Evolutionary conservation across 1,140 invertebrate genomes (phyloP), one percentile per base, ranked within the genome.

Genomic region (Rhopalosiphum maidis): DNA sequence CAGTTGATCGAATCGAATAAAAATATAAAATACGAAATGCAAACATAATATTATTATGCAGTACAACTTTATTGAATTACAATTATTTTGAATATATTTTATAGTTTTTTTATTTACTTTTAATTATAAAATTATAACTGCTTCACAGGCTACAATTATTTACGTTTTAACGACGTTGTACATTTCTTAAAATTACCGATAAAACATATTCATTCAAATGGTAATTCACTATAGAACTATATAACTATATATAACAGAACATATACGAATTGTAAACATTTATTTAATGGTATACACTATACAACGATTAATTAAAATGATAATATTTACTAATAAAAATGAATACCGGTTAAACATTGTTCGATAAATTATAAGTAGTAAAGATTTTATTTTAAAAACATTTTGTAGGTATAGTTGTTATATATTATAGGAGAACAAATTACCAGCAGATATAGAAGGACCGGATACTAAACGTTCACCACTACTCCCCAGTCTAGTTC

Each of bases 201-300:
- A 77, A 77, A 77, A 77, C 60, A 77, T 77, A 77, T 77, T 77
- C 60, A 77, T 77, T 35, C 60, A 77, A 77, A 77, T 77, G 60
- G n/a, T 77, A n/a, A 77, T 77, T 77, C 60, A n/a, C 30, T 5
- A n/a, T 77, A 35, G 4, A n/a, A 77, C 30, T n/a, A n/a, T 77
- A 77, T 77, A 68, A 6, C 30, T n/a, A 77, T 77, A 35, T n/a
- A 60, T 30, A n/a, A n/a, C 30, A n/a, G 15, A n/a, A 77, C 60
- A 51, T 51, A n/a, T 77, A 77, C 60, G 60, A 77, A n/a, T 77
- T 35, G 60, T n/a, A n/a, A n/a, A 68, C 60, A 68, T 68, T 68
- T 68, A 25, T 35, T 77, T 77, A 77, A 77, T 77, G 41, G 41
- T 41, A 41, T 41, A 41, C 41, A 41, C n/a, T n/a, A 11, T 18